phyloP scores from a whole-genome alignment of 2,888 invertebrate genomes.

The Catonia carolina region DNA sequence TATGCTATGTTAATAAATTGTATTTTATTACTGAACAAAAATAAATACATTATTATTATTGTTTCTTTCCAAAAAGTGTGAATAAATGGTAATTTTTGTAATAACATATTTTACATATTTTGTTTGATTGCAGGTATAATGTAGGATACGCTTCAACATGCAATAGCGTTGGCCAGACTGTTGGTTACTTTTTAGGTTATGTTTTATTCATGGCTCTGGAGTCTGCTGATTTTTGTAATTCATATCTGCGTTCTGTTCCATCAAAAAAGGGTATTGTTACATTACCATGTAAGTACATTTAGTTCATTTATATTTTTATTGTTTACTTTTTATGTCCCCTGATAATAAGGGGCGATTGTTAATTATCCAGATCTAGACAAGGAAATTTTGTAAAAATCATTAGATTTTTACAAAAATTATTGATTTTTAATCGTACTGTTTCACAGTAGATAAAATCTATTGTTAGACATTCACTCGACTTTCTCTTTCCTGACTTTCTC shows the following conservation, averaged over 20 bases:
- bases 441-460: too few species aligned
- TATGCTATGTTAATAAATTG: too few species aligned
- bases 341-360: constrained; percentile 1
- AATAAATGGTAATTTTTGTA: too few species aligned
- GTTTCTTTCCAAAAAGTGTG: too few species aligned
- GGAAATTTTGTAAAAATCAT: constrained; percentile 15
- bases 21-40: too few species aligned
- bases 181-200: constrained; percentile 94
- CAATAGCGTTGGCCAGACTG: constrained; percentile 97
- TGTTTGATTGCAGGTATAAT: constrained; percentile 74
- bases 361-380: constrained; percentile 11
- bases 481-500: too few species aligned
- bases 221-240: constrained; percentile 93
- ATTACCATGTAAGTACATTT: constrained; percentile 47
- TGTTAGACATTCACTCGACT: too few species aligned
- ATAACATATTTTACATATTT: too few species aligned
- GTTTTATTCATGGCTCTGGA: constrained; percentile 94
- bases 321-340: not conserved
- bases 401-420: too few species aligned
- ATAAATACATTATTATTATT: too few species aligned
- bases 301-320: not conserved
- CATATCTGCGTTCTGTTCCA: constrained; percentile 70
- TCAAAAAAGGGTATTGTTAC: constrained; percentile 64
- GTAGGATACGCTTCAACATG: constrained; percentile 98
- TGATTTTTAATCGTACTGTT: too few species aligned